Base-by-base conservation (phyloP, 2,888 invertebrate genomes). In the Drosophila differens region DNA sequence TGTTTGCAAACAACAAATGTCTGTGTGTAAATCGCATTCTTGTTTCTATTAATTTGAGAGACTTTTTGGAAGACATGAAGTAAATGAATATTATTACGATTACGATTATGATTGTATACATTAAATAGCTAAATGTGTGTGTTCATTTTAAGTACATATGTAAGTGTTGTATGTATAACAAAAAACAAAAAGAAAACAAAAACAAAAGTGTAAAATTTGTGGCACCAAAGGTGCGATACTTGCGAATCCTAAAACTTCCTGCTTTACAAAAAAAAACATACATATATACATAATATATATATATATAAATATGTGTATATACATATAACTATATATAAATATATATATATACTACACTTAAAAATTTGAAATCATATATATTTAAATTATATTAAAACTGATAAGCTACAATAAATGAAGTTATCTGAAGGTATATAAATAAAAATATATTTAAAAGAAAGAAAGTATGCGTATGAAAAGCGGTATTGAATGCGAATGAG, bases 201-300 rank as follows among this genome's bases (percentile, higher is more conserved):
- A 52, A 71, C 25, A 66, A 77, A 84, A 65, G 55, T 75, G 71
- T 78, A 84, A 79, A 82, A 79, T 79, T 82, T 66, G 85, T 75
- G 49, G 82, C 84, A 79, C 87, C 87, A 76, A 86, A 88, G 87
- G 87, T 89, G 91, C 67, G 32, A 76, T 75, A 77, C 69, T 79
- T 80, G 85, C 88, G 78, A 89, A 91, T 89, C 88, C 91, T 89
- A 89, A 89, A 89, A 89, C 88, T 91, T 89, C 91, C 88, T 89
- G 90, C 88, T 91, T 91, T 89, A 85, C 78, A 87, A 85, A 76
- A 76, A 70, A 76, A 68, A 66, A 66, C 67, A 60, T 68, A 72
- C 52, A 76, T 75, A 69, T 47, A 76, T 69, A 61, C 39, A 75
- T 66, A 69, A 55, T 37, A 61, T 60, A 72, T 57, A 65, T 58